These are phyloP conservation scores for Nymphalis io DNA, from an alignment of 1,140 invertebrate species.

Conservation along the genomic window DNA sequence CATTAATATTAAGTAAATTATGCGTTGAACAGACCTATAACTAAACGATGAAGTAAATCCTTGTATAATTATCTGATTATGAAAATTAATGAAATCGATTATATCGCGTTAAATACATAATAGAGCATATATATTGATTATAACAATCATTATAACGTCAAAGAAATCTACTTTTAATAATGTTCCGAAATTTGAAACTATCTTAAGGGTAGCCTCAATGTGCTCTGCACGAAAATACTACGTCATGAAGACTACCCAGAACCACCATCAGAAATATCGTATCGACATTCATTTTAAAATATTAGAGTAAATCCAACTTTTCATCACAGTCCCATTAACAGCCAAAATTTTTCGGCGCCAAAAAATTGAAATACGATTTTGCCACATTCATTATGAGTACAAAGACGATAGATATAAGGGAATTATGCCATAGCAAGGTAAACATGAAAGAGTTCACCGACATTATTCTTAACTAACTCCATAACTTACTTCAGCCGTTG, in stretches of 20 bases:
- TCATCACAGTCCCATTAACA: not conserved
- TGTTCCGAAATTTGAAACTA: conserved; percentile 22
- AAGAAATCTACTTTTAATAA: conserved; percentile 13
- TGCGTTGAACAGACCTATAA: not conserved
- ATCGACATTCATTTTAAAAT: not conserved
- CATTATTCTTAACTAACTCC: not conserved
- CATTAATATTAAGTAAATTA: not conserved
- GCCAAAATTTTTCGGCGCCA: not conserved
- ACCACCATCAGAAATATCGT: not conserved
- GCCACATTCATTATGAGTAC: not conserved
- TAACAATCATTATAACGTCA: not conserved
- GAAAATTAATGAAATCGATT: not conserved
- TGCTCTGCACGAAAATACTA: conserved; percentile 27
- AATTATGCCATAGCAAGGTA: not conserved
- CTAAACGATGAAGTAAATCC: not conserved
- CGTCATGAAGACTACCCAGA: not conserved
- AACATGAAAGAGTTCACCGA: not conserved
- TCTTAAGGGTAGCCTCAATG: conserved; percentile 27
- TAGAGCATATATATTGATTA: not conserved
- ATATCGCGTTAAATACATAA: not conserved
- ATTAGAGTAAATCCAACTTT: conserved; percentile 9
- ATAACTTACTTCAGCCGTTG: not conserved
- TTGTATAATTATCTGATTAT: not conserved
- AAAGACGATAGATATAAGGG: conserved; percentile 2
- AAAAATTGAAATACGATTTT: conserved; percentile 14